phyloP scores from a whole-genome alignment of 2,888 invertebrate species.

The Scotopteryx bipunctaria region DNA sequence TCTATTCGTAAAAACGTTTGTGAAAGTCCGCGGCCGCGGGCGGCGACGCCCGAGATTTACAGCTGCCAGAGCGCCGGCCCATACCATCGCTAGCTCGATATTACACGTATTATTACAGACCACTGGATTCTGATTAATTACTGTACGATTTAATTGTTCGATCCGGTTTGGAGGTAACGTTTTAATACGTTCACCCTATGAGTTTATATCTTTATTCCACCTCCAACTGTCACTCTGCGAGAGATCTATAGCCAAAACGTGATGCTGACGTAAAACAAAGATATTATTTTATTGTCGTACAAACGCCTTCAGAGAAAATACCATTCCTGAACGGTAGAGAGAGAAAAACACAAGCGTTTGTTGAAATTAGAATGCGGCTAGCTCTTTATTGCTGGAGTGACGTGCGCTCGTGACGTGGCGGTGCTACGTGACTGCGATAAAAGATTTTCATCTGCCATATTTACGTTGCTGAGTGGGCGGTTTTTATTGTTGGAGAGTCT shows the following conservation, averaged over 20 bases:
- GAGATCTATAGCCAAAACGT: constrained; percentile 55
- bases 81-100: constrained; percentile 65
- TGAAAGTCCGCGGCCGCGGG: constrained; percentile 75
- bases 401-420: constrained; percentile 79
- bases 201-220: constrained; percentile 70
- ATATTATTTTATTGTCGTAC: constrained; percentile 60
- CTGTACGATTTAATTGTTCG: constrained; percentile 69
- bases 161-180: constrained; percentile 64
- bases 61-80: constrained; percentile 59
- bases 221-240: constrained; percentile 46
- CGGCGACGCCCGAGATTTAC: constrained; percentile 72
- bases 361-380: constrained; percentile 80
- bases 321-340: constrained; percentile 57
- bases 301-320: constrained; percentile 59
- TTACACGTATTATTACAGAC: constrained; percentile 79
- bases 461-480: constrained; percentile 81
- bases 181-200: constrained; percentile 67
- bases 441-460: constrained; percentile 83
- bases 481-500: constrained; percentile 80
- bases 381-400: constrained; percentile 78
- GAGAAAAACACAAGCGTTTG: constrained; percentile 75
- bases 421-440: constrained; percentile 82
- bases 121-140: constrained; percentile 76
- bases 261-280: constrained; percentile 68
- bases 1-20: constrained; percentile 77